Evolutionary conservation across 2,113 vertebrate species (phyloP).

Genomic region (Callipepla squamata): DNA sequence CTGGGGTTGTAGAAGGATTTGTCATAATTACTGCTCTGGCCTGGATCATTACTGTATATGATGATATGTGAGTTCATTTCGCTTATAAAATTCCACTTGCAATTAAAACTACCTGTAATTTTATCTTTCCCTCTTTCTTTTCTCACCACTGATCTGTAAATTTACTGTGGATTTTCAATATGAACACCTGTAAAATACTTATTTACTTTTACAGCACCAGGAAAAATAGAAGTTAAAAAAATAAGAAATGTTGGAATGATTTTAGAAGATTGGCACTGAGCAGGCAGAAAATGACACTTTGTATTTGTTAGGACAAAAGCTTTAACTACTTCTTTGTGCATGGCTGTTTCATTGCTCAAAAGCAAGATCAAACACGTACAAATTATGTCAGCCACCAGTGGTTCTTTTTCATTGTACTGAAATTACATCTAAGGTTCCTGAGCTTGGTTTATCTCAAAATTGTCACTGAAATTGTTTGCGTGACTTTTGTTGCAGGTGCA

Average conservation of each 20-base stretch:
- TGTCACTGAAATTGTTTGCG: background rate
- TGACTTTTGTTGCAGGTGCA: background rate
- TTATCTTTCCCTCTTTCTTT: background rate
- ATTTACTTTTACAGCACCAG: background rate
- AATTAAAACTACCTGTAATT: slow-evolving; percentile 77
- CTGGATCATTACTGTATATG: slow-evolving; percentile 71
- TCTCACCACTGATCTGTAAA: slow-evolving; percentile 43
- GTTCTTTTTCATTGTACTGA: slow-evolving; percentile 43
- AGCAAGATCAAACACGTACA: slow-evolving; percentile 25
- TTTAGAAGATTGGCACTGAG: background rate
- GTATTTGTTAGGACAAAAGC: slow-evolving; percentile 7
- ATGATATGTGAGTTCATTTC: slow-evolving; percentile 62
- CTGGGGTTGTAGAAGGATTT: slow-evolving; percentile 79
- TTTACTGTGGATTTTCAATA: slow-evolving; percentile 66
- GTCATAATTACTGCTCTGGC: slow-evolving; percentile 79
- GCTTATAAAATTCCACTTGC: slow-evolving; percentile 76
- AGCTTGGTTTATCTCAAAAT: slow-evolving; percentile 16
- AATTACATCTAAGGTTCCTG: slow-evolving; percentile 6
- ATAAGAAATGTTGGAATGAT: slow-evolving; percentile 55
- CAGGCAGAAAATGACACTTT: background rate
- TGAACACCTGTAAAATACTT: slow-evolving; percentile 77
- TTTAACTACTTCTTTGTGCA: background rate
- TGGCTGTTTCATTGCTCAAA: background rate
- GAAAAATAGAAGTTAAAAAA: background rate
- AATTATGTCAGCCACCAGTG: background rate